These are phyloP conservation scores for Limanda limanda DNA, from an alignment of 2,113 vertebrate species.

Conservation along the genomic window DNA sequence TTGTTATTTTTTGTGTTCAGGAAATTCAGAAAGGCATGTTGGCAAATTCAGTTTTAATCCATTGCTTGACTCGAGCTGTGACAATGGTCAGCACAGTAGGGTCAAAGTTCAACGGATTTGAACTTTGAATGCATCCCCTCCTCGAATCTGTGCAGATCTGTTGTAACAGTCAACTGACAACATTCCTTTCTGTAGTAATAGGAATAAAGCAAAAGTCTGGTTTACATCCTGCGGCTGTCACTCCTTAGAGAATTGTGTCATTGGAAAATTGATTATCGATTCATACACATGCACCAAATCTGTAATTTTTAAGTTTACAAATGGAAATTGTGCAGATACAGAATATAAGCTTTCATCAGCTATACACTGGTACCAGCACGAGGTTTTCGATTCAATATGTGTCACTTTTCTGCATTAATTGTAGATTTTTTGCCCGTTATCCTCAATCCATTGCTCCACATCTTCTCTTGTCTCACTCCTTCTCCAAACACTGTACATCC, in stretches of 20 bases:
- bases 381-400: too few relatives aligned
- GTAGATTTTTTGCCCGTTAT: too few relatives aligned
- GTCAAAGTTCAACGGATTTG: background rate
- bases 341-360: background rate
- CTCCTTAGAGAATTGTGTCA: background rate
- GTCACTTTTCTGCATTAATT: too few relatives aligned
- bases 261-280: background rate
- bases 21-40: background rate
- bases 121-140: background rate
- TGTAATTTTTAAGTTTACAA: background rate
- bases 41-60: background rate
- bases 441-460: too few relatives aligned
- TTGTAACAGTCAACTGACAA: too few relatives aligned
- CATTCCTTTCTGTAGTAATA: too few relatives aligned
- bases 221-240: background rate
- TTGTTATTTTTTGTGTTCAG: background rate
- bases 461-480: too few relatives aligned
- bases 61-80: background rate
- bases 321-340: background rate
- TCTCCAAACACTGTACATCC: background rate
- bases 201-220: background rate
- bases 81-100: background rate
- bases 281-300: too few relatives aligned
- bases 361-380: background rate
- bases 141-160: too few relatives aligned